Evolutionary conservation across 2,113 vertebrate species (phyloP).

Genomic region (Petrocephalus zakoni): DNA sequence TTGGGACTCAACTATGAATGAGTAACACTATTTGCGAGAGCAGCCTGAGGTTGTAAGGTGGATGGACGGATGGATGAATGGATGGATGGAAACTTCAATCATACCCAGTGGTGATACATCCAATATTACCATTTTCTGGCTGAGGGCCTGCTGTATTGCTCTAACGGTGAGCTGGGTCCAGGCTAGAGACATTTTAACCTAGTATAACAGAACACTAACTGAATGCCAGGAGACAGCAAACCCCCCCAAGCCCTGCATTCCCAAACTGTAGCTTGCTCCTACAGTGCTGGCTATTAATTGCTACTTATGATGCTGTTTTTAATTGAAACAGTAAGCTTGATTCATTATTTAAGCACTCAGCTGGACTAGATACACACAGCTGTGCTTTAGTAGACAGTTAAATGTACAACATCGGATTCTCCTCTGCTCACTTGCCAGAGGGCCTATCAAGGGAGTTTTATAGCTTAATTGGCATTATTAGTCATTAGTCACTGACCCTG

Average conservation of each 20-base stretch:
- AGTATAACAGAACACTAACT: background rate
- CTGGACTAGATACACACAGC: background rate
- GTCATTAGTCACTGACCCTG: background rate
- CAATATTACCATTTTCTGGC: background rate
- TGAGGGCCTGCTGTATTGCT: background rate
- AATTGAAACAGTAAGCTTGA: background rate
- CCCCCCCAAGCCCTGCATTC: background rate
- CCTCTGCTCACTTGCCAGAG: background rate
- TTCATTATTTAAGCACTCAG: background rate
- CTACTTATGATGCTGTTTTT: background rate
- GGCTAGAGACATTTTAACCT: background rate
- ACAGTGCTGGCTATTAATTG: background rate
- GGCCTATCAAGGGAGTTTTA: background rate
- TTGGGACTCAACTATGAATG: background rate
- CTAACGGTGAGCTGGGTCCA: background rate
- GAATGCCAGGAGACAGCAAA: background rate
- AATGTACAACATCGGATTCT: background rate
- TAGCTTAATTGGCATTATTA: background rate
- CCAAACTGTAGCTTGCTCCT: background rate
- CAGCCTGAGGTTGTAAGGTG: too few relatives aligned
- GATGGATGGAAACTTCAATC: background rate
- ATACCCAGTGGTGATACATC: background rate
- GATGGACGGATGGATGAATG: background rate
- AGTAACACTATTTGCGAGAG: background rate
- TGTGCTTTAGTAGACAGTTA: background rate